A percentile compares a stretch with the other conserved stretches of the same genome.
Evolutionary conservation across 2,888 invertebrate genomes (phyloP).

Genomic region (Taphrorychus bicolor): DNA sequence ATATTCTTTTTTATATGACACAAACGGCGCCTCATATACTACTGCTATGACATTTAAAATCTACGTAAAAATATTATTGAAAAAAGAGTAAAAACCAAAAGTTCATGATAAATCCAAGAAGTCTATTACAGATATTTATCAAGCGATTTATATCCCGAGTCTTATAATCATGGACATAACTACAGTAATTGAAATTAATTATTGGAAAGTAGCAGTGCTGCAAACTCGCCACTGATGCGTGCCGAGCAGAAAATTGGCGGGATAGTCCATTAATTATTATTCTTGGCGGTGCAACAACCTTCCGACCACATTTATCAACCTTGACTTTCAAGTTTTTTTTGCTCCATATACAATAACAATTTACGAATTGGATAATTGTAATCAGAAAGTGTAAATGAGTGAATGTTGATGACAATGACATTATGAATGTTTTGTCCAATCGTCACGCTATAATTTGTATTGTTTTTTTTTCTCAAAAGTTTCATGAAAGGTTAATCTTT

Average conservation of each 20-base stretch:
- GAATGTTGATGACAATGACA: not conserved
- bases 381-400: conserved; percentile 30
- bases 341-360: conserved; percentile 12
- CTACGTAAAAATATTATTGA: too few relatives aligned
- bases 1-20: too few relatives aligned
- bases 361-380: conserved; percentile 19
- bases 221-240: conserved; percentile 13
- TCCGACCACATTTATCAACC: conserved; percentile 20
- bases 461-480: not conserved
- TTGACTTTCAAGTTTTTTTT: conserved; percentile 37
- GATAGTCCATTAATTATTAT: too few relatives aligned
- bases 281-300: conserved; percentile 29
- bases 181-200: not conserved
- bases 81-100: too few relatives aligned
- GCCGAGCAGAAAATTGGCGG: conserved; percentile 6
- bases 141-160: too few relatives aligned
- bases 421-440: not conserved
- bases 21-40: too few relatives aligned
- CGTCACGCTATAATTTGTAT: not conserved
- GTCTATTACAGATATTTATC: too few relatives aligned
- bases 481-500: too few relatives aligned
- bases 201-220: conserved; percentile 17
- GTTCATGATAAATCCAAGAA: too few relatives aligned
- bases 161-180: too few relatives aligned
- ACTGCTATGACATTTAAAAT: too few relatives aligned